Base-by-base conservation (phyloP, 1,140 invertebrate genomes). In the Drosophila nigrodunni region DNA sequence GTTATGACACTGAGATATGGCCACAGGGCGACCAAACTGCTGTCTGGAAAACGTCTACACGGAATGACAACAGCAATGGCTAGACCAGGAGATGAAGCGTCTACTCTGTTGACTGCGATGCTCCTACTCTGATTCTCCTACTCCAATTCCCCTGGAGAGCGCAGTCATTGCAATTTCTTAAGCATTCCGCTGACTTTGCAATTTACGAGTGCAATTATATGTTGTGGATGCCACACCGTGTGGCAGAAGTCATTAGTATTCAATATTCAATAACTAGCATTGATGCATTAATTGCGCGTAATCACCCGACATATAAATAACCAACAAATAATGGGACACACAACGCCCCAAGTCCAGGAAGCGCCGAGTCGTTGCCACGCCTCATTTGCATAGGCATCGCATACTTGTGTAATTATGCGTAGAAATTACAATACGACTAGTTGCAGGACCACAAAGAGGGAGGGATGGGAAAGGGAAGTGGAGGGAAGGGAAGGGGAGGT, bases 231-330 rank as follows among this genome's bases (percentile, higher is more conserved):
- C 43, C 73, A 59, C 72, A 47, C 57, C 44, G 62, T 71, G 75
- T 74, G 75, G 72, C 75, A 67, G 54, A 10, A 57, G 52, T 80
- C 86, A 85, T 89, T 85, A 78, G 86, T 85, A 89, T 85, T 88
- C 85, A 81, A 75, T 86, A 81, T 85, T 88, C 85, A 64, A 64
- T 73, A 73, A 58, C 67, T 78, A 81, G 86, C 80, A 88, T 76
- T 89, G 85, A 81, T 80, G 85, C 85, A 88, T 89, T 88, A 88
- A 88, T 88, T 88, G 85, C 80, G 74, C 83, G 80, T 89, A 89
- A 88, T 88, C 83, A 83, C 55, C 80, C 79, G 67, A 50, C 71
- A 62, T 78, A 86, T 81, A 80, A 86, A 80, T 85, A 80, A 74
- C 70, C 58, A 65, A 68, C 60, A 78, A 75, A 35, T 78, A 60